Conservation (phyloP, 2,797 vertebrate genomes). For the Antrozous pallidus region DNA sequence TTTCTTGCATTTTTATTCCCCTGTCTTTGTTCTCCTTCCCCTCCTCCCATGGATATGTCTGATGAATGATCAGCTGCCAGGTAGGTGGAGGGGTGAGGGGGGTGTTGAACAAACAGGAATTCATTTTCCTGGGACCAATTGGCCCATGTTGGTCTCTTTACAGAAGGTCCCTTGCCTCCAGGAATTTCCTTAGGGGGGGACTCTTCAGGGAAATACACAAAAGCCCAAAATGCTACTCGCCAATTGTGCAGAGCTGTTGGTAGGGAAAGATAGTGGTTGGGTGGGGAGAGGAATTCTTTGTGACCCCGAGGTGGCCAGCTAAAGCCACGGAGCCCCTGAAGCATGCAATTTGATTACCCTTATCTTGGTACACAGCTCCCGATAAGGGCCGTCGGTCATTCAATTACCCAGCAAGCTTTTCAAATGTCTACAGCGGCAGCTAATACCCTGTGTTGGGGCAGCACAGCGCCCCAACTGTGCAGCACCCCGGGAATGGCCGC, state of each 20-base stretch:
- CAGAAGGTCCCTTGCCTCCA: background rate
- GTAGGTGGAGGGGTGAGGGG: background rate
- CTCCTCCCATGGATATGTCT: background rate
- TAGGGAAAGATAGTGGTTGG: constrained; percentile 47
- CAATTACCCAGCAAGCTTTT: constrained; percentile 63
- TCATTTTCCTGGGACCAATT: background rate
- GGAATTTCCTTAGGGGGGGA: background rate
- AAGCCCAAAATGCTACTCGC: constrained; percentile 31
- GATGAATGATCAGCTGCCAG: background rate
- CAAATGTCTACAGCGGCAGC: background rate
- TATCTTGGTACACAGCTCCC: constrained; percentile 70
- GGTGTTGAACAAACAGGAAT: background rate
- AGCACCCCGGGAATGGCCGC: background rate
- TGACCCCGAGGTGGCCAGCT: constrained; percentile 63
- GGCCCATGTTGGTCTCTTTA: background rate
- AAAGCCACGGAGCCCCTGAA: constrained; percentile 57
- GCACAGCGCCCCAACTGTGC: background rate
- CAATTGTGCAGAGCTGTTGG: constrained; percentile 51
- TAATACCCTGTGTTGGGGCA: background rate
- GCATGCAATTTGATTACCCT: constrained; percentile 77
- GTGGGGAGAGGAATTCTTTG: constrained; percentile 54
- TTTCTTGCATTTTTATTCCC: background rate
- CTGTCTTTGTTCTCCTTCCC: background rate
- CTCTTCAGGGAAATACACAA: constrained; percentile 32
- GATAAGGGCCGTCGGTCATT: constrained; percentile 62